phyloP scores from a whole-genome alignment of 2,888 invertebrate species.

The Glyphotaelius pellucidus region DNA sequence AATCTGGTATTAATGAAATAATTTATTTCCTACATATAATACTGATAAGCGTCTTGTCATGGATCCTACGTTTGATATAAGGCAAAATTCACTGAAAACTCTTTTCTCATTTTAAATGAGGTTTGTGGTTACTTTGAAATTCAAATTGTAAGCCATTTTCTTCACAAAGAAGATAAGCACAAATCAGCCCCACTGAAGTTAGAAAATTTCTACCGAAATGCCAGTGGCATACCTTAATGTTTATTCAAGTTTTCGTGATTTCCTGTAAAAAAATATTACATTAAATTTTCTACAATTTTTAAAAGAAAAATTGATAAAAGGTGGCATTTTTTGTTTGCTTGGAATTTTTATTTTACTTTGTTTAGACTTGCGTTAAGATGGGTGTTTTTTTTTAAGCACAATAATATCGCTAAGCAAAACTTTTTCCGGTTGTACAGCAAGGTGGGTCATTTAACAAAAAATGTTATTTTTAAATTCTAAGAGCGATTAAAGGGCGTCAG shows the following conservation, averaged over 20 bases:
- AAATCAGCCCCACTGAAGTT: neutral
- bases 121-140: neutral
- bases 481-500: too few species aligned
- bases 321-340: too few species aligned
- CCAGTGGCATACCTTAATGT: neutral
- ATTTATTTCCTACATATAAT: neutral
- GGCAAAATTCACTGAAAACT: neutral
- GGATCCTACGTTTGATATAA: neutral
- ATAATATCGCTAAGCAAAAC: too few species aligned
- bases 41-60: neutral
- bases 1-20: neutral
- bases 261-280: neutral
- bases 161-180: neutral
- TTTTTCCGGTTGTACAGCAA: too few species aligned
- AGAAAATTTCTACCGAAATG: neutral
- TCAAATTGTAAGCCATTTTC: neutral
- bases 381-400: too few species aligned
- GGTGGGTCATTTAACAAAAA: too few species aligned
- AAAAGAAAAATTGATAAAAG: too few species aligned
- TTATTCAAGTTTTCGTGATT: neutral
- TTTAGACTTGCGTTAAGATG: too few species aligned
- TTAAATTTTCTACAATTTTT: too few species aligned
- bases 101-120: neutral
- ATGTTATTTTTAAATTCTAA: too few species aligned
- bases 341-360: too few species aligned